A percentile compares a stretch with the other conserved stretches of the same genome.
phyloP scores from a whole-genome alignment of 2,888 invertebrate genomes.

The Cybosia mesomella region DNA sequence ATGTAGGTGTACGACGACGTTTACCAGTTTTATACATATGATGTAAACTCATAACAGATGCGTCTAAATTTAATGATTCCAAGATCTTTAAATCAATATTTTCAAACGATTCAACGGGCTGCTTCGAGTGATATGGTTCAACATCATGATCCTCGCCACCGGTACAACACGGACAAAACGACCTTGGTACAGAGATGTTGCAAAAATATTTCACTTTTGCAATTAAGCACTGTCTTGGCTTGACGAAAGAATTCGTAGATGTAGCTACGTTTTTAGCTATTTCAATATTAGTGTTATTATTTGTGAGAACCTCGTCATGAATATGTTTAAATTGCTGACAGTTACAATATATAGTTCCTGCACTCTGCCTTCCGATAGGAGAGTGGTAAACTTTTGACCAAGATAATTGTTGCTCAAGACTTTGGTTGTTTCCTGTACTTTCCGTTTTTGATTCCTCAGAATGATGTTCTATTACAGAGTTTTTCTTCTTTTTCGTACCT shows the following conservation, averaged over 20 bases:
- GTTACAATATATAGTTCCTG: conserved; percentile 11
- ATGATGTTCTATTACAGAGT: conserved; percentile 1
- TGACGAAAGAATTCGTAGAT: conserved; percentile 53
- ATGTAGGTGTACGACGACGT: conserved; percentile 56
- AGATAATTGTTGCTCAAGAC: conserved; percentile 43
- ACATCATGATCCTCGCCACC: conserved; percentile 62
- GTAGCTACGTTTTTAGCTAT: conserved; percentile 50
- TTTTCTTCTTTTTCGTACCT: conserved; percentile 15
- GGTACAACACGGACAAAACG: conserved; percentile 73
- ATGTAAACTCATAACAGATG: conserved; percentile 72
- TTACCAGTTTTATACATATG: conserved; percentile 57
- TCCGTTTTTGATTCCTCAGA: conserved; percentile 26
- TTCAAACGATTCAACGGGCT: conserved; percentile 65
- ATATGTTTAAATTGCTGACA: conserved; percentile 1
- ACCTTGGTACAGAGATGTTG: conserved; percentile 55
- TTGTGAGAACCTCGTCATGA: not conserved
- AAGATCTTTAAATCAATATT: conserved; percentile 62
- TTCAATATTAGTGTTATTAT: not conserved
- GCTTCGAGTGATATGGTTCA: conserved; percentile 41
- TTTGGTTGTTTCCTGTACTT: conserved; percentile 19
- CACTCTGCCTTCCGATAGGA: conserved; percentile 43
- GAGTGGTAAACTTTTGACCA: conserved; percentile 71
- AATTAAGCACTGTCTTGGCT: conserved; percentile 28
- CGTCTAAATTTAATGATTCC: conserved; percentile 60
- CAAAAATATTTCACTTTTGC: conserved; percentile 42